phyloP scores from a whole-genome alignment of 2,113 vertebrate species.

The Hipposideros armiger region DNA sequence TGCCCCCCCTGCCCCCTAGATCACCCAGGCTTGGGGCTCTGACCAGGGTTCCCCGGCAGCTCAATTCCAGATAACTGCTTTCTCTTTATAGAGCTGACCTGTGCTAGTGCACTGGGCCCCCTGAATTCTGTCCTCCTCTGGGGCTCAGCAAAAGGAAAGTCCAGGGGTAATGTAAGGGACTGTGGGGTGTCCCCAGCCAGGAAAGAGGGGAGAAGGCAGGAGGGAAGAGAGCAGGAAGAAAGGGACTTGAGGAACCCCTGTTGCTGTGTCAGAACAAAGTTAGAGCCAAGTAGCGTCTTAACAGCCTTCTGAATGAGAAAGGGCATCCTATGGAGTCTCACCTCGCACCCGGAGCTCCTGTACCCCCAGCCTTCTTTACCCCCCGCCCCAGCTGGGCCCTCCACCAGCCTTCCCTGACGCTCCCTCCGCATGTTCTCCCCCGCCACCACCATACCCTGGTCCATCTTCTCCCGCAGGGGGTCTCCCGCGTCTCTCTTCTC shows the following conservation, averaged over 20 bases:
- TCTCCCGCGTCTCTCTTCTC: background rate
- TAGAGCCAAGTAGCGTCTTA: slow-evolving; percentile 31
- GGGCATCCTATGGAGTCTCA: background rate
- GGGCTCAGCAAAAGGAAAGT: background rate
- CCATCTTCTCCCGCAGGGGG: background rate
- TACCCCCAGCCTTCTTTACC: background rate
- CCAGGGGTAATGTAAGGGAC: background rate
- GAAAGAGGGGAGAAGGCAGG: background rate
- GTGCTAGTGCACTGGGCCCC: background rate
- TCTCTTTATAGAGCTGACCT: background rate
- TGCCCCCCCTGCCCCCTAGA: background rate
- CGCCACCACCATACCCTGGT: background rate
- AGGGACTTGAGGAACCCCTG: background rate
- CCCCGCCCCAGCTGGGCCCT: background rate
- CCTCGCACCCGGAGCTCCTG: background rate
- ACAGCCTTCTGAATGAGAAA: background rate
- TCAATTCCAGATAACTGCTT: background rate
- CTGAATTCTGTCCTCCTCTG: background rate
- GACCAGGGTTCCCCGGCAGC: background rate
- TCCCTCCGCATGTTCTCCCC: background rate
- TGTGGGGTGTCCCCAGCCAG: background rate
- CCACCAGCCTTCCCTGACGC: background rate
- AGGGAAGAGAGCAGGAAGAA: background rate
- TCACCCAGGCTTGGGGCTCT: background rate
- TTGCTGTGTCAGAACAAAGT: slow-evolving; percentile 55